Evolutionary conservation across 2,888 invertebrate genomes (phyloP), one percentile per base, ranked within the genome.

Genomic region (Oeneis ivallda): DNA sequence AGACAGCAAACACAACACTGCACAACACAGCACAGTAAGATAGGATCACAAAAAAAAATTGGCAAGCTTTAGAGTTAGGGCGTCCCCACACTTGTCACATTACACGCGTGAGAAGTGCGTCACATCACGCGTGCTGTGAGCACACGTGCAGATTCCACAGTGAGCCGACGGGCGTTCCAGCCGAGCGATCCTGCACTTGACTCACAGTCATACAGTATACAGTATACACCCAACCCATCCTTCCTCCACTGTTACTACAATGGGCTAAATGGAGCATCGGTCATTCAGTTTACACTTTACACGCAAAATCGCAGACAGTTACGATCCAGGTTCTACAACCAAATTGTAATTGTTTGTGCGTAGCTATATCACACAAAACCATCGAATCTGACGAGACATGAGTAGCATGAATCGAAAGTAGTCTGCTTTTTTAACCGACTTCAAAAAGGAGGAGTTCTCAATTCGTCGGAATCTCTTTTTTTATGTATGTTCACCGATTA

Each of bases 171-270:
- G 72, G 72, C 84, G 91, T 91, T 91, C 89, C 91, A 88, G 85
- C 72, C 87, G 81, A 82, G 74, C 79, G 89, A 79, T 84, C 88
- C 87, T 87, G 86, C 89, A 89, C 90, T 88, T 89, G 89, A 90
- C 87, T 89, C 85, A 78, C 78, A 72, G 78, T 79, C 86, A 77
- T 69, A 79, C 26, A 26, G 3, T 26, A 77, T 69, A 79, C 26
- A 26, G 3, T 26, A 26, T 26, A 5, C 72, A 78, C 79, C 87
- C 79, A 79, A 81, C 88, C 89, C 89, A 88, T 83, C 86, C 86
- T 79, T 79, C 76, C 68, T 62, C 67, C 68, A 64, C 67, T 63
- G 57, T 63, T 65, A 65, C 71, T 74, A 88, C 86, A 90, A 88
- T 86, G 76, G 75, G 71, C 71, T 83, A 82, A 85, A 85, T 87